Percentiles rank a stretch among this genome's conserved stretches.
Evolutionary conservation across 2,113 vertebrate species (phyloP).

Genomic region (Dasyprocta punctata): DNA sequence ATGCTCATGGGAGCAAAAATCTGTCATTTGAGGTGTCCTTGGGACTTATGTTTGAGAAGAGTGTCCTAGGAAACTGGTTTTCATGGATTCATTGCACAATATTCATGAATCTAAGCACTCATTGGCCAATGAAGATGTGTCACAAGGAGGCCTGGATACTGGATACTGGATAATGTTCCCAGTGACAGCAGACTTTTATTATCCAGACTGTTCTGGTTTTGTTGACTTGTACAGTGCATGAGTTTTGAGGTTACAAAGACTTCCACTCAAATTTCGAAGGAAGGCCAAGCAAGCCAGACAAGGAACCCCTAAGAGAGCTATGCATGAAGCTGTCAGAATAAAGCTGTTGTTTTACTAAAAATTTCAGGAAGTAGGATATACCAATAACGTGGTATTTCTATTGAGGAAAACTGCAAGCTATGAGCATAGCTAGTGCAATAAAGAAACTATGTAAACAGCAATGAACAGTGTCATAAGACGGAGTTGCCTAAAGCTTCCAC

Average conservation of each 20-base stretch:
- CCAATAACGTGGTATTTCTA: neutral
- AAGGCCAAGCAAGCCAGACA: no score
- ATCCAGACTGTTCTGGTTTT: neutral
- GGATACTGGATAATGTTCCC: neutral
- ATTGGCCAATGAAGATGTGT: neutral
- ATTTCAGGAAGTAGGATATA: neutral
- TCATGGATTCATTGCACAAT: neutral
- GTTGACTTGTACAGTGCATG: neutral
- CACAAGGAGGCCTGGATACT: neutral
- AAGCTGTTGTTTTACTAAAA: neutral
- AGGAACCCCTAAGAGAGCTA: no score
- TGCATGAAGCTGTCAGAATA: neutral
- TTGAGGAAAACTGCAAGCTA: neutral
- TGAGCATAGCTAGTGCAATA: no score
- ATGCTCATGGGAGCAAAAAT: neutral
- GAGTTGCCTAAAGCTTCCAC: no score
- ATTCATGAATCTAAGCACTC: neutral
- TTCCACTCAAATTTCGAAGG: no score
- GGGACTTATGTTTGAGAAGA: neutral
- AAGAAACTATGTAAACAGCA: no score
- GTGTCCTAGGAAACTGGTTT: neutral
- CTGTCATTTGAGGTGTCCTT: neutral
- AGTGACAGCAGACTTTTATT: neutral
- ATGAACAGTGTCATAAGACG: no score
- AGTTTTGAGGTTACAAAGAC: neutral